A percentile compares a stretch with the other conserved stretches of the same genome.
These are phyloP conservation scores for Lycophotia porphyrea DNA, from an alignment of 2,888 invertebrate species.

Conservation along the genomic window DNA sequence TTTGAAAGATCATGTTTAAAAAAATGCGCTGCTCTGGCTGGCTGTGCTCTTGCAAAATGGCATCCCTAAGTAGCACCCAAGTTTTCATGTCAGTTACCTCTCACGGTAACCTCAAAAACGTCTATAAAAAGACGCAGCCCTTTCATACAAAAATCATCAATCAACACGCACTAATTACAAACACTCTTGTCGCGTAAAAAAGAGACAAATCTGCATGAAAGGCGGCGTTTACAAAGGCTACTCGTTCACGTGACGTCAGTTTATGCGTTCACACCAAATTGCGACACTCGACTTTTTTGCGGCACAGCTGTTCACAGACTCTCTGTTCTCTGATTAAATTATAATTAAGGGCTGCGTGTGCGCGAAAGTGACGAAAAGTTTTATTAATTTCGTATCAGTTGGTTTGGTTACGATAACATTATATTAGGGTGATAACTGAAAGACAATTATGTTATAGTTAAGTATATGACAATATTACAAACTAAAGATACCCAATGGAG, in stretches of 20 bases:
- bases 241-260: conserved; percentile 38
- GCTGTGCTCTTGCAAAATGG: conserved; percentile 12
- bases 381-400: background rate
- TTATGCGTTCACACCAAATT: conserved; percentile 28
- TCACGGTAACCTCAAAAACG: conserved; percentile 47
- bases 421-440: background rate
- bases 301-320: conserved; percentile 26
- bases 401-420: background rate
- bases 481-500: background rate
- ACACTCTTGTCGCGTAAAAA: conserved; percentile 29
- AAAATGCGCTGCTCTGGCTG: conserved; percentile 1
- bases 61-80: no score
- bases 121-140: conserved; percentile 15
- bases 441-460: background rate
- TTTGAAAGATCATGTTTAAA: conserved; percentile 20
- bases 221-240: conserved; percentile 50
- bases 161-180: conserved; percentile 48
- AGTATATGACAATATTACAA: background rate
- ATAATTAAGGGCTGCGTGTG: conserved; percentile 30
- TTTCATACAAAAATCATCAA: conserved; percentile 43
- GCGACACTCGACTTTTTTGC: conserved; percentile 42
- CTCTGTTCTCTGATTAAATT: conserved; percentile 23
- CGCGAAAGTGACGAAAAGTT: conserved; percentile 13
- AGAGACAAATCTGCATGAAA: conserved; percentile 22
- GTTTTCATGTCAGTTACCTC: conserved; percentile 48